Base-by-base conservation (phyloP, 1,140 invertebrate species). In the Eumaeus atala region DNA sequence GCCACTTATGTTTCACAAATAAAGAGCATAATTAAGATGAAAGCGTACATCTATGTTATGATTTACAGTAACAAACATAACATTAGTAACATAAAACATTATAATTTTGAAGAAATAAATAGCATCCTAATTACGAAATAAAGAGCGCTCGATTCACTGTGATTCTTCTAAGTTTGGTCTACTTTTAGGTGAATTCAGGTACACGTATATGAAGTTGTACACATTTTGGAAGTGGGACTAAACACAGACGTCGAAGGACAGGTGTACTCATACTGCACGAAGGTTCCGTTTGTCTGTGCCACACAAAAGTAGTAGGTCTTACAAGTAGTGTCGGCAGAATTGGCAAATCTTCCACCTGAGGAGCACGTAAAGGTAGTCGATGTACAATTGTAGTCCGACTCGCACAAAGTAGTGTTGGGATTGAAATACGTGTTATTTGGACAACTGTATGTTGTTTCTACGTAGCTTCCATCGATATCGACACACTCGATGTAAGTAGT, bases 381-480 rank as follows among this genome's bases (percentile, higher is more conserved):
- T 8, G 38, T 54, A 42, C 51, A 54, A 42, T 58, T 64, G 18
- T 72, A 76, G 33, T 59, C 42, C 4, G 59, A 50, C n/a, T 74
- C 75, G 37, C 75, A 78, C 8, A 65, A 49, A 17, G 72, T 75
- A 0, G 64, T 74, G n/a, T 56, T 69, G 0, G 76, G 76, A 48
- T 79, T 35, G 48, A 56, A 79, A 33, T 40, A 74, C 0, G 75
- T 71, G 35, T 28, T 37, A 34, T 44, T 33, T 1, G 51, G 51
- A 40, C 51, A 53, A 33, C 17, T 44, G 11, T 17, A 53, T 8
- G 61, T 57, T 1, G 63, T 72, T 49, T 73, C 64, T 0, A 48
- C 47, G 35, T 48, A 75, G 0, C 56, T 58, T 1, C 68, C 67
- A 21, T 67, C 48, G 37, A 73, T 62, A 9, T 63, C 40, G 0